Conservation (phyloP, 2,113 vertebrate species). For the Lamprotornis superbus region DNA sequence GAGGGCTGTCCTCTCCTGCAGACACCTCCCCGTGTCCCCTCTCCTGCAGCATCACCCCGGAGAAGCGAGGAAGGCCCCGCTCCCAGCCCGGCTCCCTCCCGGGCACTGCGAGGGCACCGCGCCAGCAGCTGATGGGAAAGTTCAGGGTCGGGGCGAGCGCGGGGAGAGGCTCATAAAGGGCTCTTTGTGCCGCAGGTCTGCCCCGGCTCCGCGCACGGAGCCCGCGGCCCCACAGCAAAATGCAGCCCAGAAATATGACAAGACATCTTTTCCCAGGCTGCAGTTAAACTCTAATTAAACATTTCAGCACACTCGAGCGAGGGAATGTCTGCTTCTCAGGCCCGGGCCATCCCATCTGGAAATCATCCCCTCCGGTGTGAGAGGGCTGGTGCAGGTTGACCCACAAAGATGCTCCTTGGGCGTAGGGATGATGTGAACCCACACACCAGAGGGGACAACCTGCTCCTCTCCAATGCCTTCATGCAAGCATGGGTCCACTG, state of each 20-base stretch:
- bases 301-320: not conserved
- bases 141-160: conserved; percentile 45
- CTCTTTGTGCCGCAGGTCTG: conserved; percentile 26
- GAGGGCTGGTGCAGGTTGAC: not conserved
- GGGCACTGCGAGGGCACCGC: not conserved
- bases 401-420: not conserved
- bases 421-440: not conserved
- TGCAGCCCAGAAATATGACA: conserved; percentile 35
- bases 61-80: accelerated
- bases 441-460: not conserved
- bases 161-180: conserved; percentile 56
- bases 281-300: conserved; percentile 48
- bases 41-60: not conserved
- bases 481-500: not conserved
- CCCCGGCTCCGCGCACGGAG: not conserved
- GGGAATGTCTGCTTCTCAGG: conserved; percentile 13
- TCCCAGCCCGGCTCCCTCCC: not conserved
- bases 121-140: conserved; percentile 61
- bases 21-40: not conserved
- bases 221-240: not conserved
- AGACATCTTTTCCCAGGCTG: conserved; percentile 62
- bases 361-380: not conserved
- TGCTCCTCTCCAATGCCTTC: not conserved
- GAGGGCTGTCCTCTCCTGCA: not conserved
- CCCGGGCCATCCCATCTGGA: not conserved